These are phyloP conservation scores for Meles meles DNA, from an alignment of 2,113 vertebrate species.

Conservation along the genomic window DNA sequence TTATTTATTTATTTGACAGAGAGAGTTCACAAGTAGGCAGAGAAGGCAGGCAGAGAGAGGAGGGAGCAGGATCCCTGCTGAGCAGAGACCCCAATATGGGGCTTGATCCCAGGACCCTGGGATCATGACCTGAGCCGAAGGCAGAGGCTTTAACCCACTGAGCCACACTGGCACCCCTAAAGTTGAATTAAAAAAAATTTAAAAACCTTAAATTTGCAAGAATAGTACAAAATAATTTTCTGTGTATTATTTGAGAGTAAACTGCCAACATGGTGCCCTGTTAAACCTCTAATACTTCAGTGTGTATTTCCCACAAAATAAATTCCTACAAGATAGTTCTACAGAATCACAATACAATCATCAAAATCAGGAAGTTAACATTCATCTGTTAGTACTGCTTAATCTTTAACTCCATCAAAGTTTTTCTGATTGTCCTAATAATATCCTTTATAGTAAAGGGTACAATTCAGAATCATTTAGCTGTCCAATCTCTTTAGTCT, in stretches of 20 bases:
- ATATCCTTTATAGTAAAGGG: neutral
- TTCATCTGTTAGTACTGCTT: neutral
- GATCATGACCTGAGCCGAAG: no score
- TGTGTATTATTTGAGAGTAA: neutral
- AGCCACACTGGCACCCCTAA: no score
- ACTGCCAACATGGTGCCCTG: neutral
- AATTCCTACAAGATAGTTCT: neutral
- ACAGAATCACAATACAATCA: neutral
- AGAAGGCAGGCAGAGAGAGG: no score
- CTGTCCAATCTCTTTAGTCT: neutral
- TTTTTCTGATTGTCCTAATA: neutral
- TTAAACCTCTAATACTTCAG: neutral
- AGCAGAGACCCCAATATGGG: no score
- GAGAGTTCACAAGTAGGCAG: no score
- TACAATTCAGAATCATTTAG: neutral
- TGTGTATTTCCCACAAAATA: neutral
- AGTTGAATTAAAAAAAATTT: neutral
- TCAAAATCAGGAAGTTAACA: neutral
- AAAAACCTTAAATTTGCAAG: neutral
- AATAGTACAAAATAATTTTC: neutral
- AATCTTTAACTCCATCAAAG: neutral
- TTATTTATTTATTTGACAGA: no score
- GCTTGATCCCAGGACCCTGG: no score
- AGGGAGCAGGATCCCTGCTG: no score
- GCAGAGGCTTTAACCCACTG: no score